Percentiles rank a stretch among this genome's conserved stretches.
Conservation (phyloP, 2,113 vertebrate species). For the Polypterus senegalus region DNA sequence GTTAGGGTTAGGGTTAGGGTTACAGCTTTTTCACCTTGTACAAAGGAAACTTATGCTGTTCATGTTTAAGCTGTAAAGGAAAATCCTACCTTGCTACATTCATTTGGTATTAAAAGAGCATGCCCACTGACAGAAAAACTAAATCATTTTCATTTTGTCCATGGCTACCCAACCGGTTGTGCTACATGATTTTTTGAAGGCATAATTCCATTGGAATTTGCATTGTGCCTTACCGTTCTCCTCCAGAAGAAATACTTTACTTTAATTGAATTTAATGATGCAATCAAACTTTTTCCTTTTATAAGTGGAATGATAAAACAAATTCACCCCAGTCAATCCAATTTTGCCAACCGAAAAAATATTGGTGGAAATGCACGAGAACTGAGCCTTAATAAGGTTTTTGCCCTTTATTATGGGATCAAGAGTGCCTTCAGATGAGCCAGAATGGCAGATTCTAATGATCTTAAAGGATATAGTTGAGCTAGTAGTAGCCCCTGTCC, state of each 20-base stretch:
- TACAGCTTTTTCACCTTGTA: no score
- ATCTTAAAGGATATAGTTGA: neutral
- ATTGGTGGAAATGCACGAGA: conserved; percentile 6
- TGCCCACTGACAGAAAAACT: no score
- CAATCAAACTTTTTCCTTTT: conserved; percentile 15
- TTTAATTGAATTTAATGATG: conserved; percentile 10
- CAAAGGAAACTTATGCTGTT: no score
- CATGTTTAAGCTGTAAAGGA: no score
- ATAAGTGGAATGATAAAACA: conserved; percentile 21
- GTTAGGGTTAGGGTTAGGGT: no score
- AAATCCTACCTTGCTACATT: no score
- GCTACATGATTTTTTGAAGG: conserved; percentile 13
- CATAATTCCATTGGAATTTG: conserved; percentile 10
- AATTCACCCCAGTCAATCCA: conserved; percentile 14
- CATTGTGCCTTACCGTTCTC: conserved; percentile 11
- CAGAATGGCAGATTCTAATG: neutral
- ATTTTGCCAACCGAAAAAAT: conserved; percentile 9
- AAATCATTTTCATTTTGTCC: no score
- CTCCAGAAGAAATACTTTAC: conserved; percentile 17
- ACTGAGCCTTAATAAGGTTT: conserved; percentile 2
- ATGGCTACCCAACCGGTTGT: neutral
- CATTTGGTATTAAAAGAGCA: no score
- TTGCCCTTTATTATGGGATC: neutral
- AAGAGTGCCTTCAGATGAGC: neutral
- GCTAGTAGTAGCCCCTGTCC: neutral